Percentiles rank a stretch among this genome's conserved stretches.
Conservation (phyloP, 2,113 vertebrate genomes). For the Hirundichthys speculiger region DNA sequence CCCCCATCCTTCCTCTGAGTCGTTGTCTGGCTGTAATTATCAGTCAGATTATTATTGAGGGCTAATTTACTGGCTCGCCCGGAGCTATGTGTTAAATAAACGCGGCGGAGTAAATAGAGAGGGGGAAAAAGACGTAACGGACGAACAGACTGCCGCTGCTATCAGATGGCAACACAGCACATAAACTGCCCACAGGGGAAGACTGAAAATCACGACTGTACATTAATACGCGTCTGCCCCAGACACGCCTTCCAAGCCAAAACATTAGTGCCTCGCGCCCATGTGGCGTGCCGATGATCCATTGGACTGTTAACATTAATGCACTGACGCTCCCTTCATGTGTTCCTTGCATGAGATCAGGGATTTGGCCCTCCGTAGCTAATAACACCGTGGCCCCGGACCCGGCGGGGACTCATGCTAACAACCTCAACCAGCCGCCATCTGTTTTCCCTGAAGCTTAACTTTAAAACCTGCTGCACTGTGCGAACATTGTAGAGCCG, state of each 20-base stretch:
- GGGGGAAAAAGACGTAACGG: conserved; percentile 22
- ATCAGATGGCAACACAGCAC: conserved; percentile 70
- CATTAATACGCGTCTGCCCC: conserved; percentile 50
- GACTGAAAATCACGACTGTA: conserved; percentile 32
- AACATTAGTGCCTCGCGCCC: conserved; percentile 29
- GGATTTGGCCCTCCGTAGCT: conserved; percentile 30
- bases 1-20: conserved; percentile 34
- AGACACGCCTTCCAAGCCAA: conserved; percentile 21
- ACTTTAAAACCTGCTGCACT: conserved; percentile 22
- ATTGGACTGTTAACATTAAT: conserved; percentile 47
- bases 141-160: conserved; percentile 56
- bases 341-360: conserved; percentile 42
- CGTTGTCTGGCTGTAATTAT: conserved; percentile 67
- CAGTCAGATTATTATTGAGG: conserved; percentile 77
- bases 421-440: conserved; percentile 51
- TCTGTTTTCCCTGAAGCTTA: conserved; percentile 43
- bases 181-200: conserved; percentile 53
- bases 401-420: conserved; percentile 25
- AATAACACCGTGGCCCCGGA: conserved; percentile 29
- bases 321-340: conserved; percentile 45
- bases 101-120: conserved; percentile 73
- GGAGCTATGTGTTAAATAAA: conserved; percentile 81
- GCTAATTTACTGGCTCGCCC: conserved; percentile 79
- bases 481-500: background rate
- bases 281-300: conserved; percentile 43